Evolutionary conservation across 2,797 vertebrate genomes (phyloP), one percentile per base, ranked within the genome.

Genomic region (Alcedo quadribrachys): DNA sequence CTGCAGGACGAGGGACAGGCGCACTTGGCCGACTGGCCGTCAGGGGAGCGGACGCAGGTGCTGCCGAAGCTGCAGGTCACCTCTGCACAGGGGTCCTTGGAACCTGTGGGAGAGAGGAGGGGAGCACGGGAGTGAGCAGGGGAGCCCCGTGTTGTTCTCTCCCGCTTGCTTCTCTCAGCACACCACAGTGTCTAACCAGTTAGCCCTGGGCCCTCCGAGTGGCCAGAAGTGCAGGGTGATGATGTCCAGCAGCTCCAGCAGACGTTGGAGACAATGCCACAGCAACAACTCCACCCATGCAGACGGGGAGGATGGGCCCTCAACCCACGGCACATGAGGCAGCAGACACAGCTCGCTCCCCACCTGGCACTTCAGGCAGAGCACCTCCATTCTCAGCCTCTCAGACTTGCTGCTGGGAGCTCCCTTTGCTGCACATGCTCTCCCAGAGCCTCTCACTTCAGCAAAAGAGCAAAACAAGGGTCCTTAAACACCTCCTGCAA

Each of bases 41-140:
- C 99, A 0, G 98, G 95, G 0, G 99, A 99, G 95, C 98, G 98
- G 20, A 98, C 96, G 0, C 99, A 99, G 40, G 98, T 99, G 97
- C 99, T 99, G 96, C 99, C 99, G 1, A 98, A 99, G 93, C 98
- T 98, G 97, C 99, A 99, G 67, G 93, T 97, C 96, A 99, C 98
- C 9, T 98, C 98, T 0, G 97, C 75, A 33, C 99, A 99, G 20
- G 99, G 99, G 95, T 99, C 99, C 95, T 98, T 98, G 94, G 98
- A 98, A 86, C 98, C 99, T 99, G 83, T 5, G 12, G 40, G 5
- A 48, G 15, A 15, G 25, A 27, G 16, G 63, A 1, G 12, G 9
- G 1, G 1, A 40, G 20, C 15, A 3, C 16, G 5, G 77, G 55
- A 0, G 3, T 73, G 33, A 67, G 60, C 22, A 1, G 4, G 2